A percentile compares a stretch with the other conserved stretches of the same genome.
Conservation (phyloP, 2,888 invertebrate species). For the Mongoloraphidia duomilia region DNA sequence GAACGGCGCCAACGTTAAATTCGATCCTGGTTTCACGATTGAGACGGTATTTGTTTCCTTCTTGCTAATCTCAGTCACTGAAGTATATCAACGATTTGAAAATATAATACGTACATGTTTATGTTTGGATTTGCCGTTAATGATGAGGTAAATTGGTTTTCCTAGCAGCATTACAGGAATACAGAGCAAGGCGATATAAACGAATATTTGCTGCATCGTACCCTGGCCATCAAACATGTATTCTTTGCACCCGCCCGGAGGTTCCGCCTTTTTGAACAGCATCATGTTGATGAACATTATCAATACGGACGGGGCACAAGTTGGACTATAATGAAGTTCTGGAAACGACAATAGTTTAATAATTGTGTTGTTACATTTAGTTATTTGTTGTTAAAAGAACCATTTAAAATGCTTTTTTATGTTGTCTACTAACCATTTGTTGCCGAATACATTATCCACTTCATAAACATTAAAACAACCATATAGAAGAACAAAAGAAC, state of each 20-base stretch:
- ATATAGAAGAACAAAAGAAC: slow-evolving; percentile 80
- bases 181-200: slow-evolving; percentile 50
- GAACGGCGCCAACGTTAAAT: too few relatives aligned
- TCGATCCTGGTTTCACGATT: too few relatives aligned
- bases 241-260: slow-evolving; percentile 33
- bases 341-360: neutral
- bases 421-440: slow-evolving; percentile 25
- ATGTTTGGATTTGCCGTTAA: slow-evolving; percentile 44
- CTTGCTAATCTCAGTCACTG: too few relatives aligned
- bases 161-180: slow-evolving; percentile 66
- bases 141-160: slow-evolving; percentile 53
- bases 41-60: too few relatives aligned
- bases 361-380: neutral
- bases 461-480: slow-evolving; percentile 80
- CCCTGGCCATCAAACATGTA: slow-evolving; percentile 47
- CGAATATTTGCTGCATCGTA: slow-evolving; percentile 44
- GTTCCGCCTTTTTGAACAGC: slow-evolving; percentile 33
- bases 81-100: too few relatives aligned
- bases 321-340: slow-evolving; percentile 26
- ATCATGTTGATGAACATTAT: slow-evolving; percentile 72
- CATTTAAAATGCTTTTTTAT: neutral
- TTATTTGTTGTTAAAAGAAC: neutral
- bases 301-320: slow-evolving; percentile 59
- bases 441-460: slow-evolving; percentile 66
- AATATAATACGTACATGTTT: slow-evolving; percentile 49